phyloP scores from a whole-genome alignment of 2,888 invertebrate species.

The Scotopteryx bipunctaria region DNA sequence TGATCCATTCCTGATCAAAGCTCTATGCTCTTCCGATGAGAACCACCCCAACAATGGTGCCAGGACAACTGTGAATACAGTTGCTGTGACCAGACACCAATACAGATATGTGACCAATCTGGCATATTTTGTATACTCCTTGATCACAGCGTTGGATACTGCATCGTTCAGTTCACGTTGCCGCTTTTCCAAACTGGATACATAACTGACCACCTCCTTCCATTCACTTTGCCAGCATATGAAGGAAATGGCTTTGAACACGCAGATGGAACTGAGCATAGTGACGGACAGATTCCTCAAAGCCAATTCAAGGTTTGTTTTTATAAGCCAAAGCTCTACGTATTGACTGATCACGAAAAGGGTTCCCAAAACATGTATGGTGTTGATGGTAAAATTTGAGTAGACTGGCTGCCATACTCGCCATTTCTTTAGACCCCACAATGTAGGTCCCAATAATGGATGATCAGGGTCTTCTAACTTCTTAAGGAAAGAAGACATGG shows the following conservation, averaged over 20 bases:
- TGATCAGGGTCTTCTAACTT: conserved; percentile 51
- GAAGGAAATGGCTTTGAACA: conserved; percentile 62
- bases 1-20: conserved; percentile 49
- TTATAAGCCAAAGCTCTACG: conserved; percentile 63
- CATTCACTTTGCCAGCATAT: conserved; percentile 61
- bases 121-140: conserved; percentile 60
- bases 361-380: conserved; percentile 50
- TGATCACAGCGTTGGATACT: conserved; percentile 44
- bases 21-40: conserved; percentile 46
- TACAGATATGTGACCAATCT: conserved; percentile 62
- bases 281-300: conserved; percentile 63
- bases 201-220: conserved; percentile 54
- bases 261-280: conserved; percentile 66
- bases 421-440: conserved; percentile 54
- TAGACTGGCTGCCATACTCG: conserved; percentile 58
- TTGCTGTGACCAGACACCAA: conserved; percentile 59
- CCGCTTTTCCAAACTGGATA: conserved; percentile 53
- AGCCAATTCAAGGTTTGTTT: conserved; percentile 55
- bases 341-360: conserved; percentile 65
- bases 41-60: conserved; percentile 57
- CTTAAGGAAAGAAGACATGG: conserved; percentile 35
- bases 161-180: conserved; percentile 51
- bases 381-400: conserved; percentile 38
- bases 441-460: conserved; percentile 58
- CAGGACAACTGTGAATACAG: conserved; percentile 59